Conservation (phyloP, 1,140 invertebrate genomes). For the Pinna nobilis region DNA sequence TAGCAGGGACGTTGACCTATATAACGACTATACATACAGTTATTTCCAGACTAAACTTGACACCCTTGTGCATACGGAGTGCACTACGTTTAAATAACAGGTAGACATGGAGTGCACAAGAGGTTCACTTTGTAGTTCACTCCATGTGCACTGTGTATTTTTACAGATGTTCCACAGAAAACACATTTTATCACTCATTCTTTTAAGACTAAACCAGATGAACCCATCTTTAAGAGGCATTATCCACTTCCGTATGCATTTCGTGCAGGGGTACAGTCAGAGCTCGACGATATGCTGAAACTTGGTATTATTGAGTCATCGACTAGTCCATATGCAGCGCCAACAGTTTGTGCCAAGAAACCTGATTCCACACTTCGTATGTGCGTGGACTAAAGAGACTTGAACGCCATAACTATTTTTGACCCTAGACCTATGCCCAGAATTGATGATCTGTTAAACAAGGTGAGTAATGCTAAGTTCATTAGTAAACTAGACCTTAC, state of each 20-base stretch:
- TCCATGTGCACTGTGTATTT: too few relatives aligned
- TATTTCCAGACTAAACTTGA: too few relatives aligned
- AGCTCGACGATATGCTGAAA: conserved; percentile 67
- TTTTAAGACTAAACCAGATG: background rate
- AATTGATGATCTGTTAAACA: conserved; percentile 9
- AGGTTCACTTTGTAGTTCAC: too few relatives aligned
- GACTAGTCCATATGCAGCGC: conserved; percentile 34
- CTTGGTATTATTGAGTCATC: conserved; percentile 69
- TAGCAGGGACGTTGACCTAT: too few relatives aligned
- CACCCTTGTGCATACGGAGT: too few relatives aligned
- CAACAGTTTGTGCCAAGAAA: conserved; percentile 1
- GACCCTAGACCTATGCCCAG: conserved; percentile 13
- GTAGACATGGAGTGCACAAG: too few relatives aligned
- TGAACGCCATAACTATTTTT: conserved; percentile 26
- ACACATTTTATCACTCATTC: background rate
- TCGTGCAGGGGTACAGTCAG: conserved; percentile 62
- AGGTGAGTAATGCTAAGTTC: conserved; percentile 49
- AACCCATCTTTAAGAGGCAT: background rate
- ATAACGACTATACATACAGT: too few relatives aligned
- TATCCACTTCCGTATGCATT: conserved; percentile 46
- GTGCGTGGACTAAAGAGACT: background rate
- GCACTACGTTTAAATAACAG: too few relatives aligned
- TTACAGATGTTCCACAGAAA: background rate
- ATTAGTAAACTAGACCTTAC: conserved; percentile 75
- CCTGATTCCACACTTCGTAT: background rate